Conservation (phyloP, 2,888 invertebrate genomes). For the Coleophora deauratella region DNA sequence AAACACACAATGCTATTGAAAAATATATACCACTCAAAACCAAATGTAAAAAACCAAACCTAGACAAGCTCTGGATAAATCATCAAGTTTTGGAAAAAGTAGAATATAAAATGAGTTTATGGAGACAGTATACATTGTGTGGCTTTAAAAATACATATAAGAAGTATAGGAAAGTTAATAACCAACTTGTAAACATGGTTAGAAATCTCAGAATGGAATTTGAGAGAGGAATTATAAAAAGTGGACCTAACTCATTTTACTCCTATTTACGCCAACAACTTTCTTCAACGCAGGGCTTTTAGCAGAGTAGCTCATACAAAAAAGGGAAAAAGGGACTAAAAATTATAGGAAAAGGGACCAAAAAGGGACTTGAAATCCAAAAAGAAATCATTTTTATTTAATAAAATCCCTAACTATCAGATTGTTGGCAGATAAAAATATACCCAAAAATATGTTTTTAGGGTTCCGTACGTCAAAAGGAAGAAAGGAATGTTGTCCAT, state of each 20-base stretch:
- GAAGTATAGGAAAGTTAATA: neutral
- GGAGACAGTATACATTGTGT: neutral
- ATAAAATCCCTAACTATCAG: too few species aligned
- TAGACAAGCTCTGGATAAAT: neutral
- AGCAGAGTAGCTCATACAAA: too few species aligned
- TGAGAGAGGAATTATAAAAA: neutral
- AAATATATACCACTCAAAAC: neutral
- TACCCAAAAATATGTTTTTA: too few species aligned
- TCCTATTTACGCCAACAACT: slow-evolving; percentile 1
- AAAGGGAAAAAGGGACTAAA: too few species aligned
- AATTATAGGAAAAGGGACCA: too few species aligned
- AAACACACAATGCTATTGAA: neutral
- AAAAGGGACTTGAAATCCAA: too few species aligned
- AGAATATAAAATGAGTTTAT: neutral
- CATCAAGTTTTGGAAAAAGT: too few species aligned
- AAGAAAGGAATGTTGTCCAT: too few species aligned
- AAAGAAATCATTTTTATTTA: too few species aligned
- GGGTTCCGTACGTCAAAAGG: too few species aligned
- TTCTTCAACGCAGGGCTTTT: neutral
- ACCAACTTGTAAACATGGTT: neutral
- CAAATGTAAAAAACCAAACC: neutral
- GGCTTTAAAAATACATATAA: neutral
- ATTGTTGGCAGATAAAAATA: too few species aligned
- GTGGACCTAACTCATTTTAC: neutral
- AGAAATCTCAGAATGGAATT: too few species aligned